phyloP scores from a whole-genome alignment of 2,888 invertebrate genomes.

The Steinernema scapterisci region DNA sequence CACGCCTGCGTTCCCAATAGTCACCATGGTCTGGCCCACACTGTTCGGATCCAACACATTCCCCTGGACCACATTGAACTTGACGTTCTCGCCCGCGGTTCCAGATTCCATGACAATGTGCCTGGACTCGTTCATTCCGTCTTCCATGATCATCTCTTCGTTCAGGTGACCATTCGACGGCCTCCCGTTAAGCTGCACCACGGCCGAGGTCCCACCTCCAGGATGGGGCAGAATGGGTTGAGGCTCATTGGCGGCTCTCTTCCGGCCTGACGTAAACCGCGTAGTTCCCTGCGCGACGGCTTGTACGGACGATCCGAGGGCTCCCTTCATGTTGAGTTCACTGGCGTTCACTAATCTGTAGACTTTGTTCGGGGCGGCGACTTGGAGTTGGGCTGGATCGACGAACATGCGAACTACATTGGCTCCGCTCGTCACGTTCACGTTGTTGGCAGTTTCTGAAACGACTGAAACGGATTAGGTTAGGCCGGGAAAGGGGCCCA shows the following conservation, averaged over 20 bases:
- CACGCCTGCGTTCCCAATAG: conserved; percentile 1
- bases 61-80: not conserved
- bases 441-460: conserved; percentile 11
- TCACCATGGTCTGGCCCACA: not conserved
- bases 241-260: not conserved
- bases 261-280: not conserved
- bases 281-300: not conserved
- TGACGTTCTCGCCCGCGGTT: not conserved
- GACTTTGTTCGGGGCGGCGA: conserved; percentile 16
- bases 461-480: not conserved
- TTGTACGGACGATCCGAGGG: not conserved
- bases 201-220: not conserved
- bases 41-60: not conserved
- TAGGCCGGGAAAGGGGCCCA: not conserved
- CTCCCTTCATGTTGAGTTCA: not conserved
- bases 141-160: conserved; percentile 28
- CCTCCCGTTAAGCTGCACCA: conserved; percentile 9
- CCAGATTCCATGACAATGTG: conserved; percentile 24
- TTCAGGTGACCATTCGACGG: conserved; percentile 12
- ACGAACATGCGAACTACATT: conserved; percentile 27
- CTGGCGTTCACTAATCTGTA: conserved; percentile 1
- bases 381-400: conserved; percentile 12
- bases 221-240: conserved; percentile 15
- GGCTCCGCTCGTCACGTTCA: not conserved
- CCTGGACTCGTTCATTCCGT: not conserved